A percentile compares a stretch with the other conserved stretches of the same genome.
These are phyloP conservation scores for Drosophila picticornis DNA, from an alignment of 2,888 invertebrate species.

Conservation along the genomic window DNA sequence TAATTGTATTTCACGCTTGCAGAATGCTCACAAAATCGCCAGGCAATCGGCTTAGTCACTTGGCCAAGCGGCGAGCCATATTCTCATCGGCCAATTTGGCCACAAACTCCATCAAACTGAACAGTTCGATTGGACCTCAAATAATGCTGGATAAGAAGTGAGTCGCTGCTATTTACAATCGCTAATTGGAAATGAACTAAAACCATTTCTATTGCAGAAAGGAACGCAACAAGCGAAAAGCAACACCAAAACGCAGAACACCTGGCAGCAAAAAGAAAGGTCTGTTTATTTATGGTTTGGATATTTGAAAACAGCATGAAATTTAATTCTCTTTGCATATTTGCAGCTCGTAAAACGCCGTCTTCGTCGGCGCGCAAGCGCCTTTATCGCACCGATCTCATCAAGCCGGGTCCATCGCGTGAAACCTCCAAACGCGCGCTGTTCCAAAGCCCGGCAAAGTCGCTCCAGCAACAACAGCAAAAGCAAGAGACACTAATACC, in stretches of 20 bases:
- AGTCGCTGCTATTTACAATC: slow-evolving; percentile 9
- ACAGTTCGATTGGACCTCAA: slow-evolving; percentile 79
- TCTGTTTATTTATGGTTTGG: slow-evolving; percentile 38
- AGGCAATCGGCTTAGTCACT: slow-evolving; percentile 91
- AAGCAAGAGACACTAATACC: slow-evolving; percentile 62
- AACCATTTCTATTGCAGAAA: slow-evolving; percentile 60
- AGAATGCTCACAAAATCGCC: slow-evolving; percentile 88
- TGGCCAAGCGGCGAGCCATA: slow-evolving; percentile 90
- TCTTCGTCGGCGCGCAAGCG: slow-evolving; percentile 83
- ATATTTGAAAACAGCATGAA: background rate
- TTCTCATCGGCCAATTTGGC: slow-evolving; percentile 90
- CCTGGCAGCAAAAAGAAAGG: slow-evolving; percentile 86
- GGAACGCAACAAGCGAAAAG: slow-evolving; percentile 78
- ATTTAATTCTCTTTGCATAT: background rate
- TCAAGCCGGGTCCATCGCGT: slow-evolving; percentile 84
- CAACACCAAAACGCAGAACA: slow-evolving; percentile 86
- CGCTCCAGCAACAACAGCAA: slow-evolving; percentile 85
- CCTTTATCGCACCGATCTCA: slow-evolving; percentile 72
- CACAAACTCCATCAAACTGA: slow-evolving; percentile 84
- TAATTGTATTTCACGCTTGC: slow-evolving; percentile 6
- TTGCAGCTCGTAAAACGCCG: slow-evolving; percentile 81
- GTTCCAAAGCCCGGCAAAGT: slow-evolving; percentile 90
- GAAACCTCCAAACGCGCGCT: slow-evolving; percentile 90
- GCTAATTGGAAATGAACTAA: background rate
- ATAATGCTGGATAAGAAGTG: slow-evolving; percentile 82